phyloP scores from a whole-genome alignment of 1,140 invertebrate species.

The Hormaphis cornu region DNA sequence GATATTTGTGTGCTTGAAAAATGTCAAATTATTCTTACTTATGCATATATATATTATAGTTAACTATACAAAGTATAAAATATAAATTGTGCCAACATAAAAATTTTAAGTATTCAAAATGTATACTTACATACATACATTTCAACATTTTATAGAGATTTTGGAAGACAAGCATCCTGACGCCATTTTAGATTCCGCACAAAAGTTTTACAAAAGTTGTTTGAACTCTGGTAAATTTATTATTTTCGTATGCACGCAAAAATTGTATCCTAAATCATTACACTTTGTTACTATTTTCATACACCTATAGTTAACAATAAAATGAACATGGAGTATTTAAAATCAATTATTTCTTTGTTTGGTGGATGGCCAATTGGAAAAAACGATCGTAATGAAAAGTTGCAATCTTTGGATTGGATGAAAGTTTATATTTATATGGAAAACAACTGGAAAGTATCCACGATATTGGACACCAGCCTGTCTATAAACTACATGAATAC shows the following conservation, averaged over 20 bases:
- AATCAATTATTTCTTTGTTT: background rate
- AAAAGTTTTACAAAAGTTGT: constrained; percentile 19
- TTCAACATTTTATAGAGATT: background rate
- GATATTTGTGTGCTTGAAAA: too few relatives aligned
- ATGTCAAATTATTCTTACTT: too few relatives aligned
- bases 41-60: too few relatives aligned
- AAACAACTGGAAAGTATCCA: constrained; percentile 15
- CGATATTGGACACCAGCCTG: background rate
- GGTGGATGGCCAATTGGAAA: constrained; percentile 15
- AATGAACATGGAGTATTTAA: constrained; percentile 7
- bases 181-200: background rate
- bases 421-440: constrained; percentile 14
- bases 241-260: background rate
- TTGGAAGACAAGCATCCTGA: background rate
- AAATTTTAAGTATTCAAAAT: too few relatives aligned
- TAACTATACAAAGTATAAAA: too few relatives aligned
- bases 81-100: too few relatives aligned
- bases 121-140: too few relatives aligned
- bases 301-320: background rate
- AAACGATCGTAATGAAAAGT: background rate
- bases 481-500: constrained; percentile 17
- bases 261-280: background rate
- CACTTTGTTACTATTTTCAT: background rate
- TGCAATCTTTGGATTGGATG: background rate
- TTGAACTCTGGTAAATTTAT: background rate